phyloP scores from a whole-genome alignment of 2,888 invertebrate species.

The Liodrosophila aerea region DNA sequence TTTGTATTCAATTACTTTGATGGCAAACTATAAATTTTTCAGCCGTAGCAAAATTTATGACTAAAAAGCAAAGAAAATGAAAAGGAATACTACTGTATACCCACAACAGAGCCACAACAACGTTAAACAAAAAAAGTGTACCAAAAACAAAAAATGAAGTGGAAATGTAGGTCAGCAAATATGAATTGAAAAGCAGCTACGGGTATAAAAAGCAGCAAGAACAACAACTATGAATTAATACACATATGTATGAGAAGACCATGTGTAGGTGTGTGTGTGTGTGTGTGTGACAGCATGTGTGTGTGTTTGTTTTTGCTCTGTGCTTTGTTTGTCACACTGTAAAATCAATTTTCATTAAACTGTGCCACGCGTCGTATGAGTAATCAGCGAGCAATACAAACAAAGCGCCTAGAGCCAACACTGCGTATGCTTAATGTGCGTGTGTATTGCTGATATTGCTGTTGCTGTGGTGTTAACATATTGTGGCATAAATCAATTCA shows the following conservation, averaged over 20 bases:
- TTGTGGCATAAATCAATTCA: slow-evolving; percentile 63
- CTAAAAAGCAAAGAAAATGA: slow-evolving; percentile 19
- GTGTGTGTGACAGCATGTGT: slow-evolving; percentile 5
- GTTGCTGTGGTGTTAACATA: slow-evolving; percentile 40
- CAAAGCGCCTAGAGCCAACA: slow-evolving; percentile 26
- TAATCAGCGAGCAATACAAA: slow-evolving; percentile 65
- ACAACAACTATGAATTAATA: slow-evolving; percentile 33
- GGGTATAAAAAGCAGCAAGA: slow-evolving; percentile 20
- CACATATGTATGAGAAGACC: slow-evolving; percentile 22
- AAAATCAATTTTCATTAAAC: slow-evolving; percentile 76
- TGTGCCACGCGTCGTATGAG: slow-evolving; percentile 66
- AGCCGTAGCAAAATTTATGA: slow-evolving; percentile 42
- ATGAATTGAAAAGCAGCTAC: slow-evolving; percentile 59
- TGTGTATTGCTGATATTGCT: not conserved
- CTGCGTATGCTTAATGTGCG: slow-evolving; percentile 30
- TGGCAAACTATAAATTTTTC: slow-evolving; percentile 25
- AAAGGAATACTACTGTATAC: slow-evolving; percentile 11
- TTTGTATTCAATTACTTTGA: slow-evolving; percentile 45
- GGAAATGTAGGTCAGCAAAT: slow-evolving; percentile 66
- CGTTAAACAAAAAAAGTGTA: not conserved
- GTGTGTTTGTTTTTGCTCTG: slow-evolving; percentile 15
- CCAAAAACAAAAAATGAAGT: slow-evolving; percentile 10
- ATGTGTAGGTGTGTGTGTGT: slow-evolving; percentile 1
- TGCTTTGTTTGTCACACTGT: slow-evolving; percentile 60
- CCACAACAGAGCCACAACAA: slow-evolving; percentile 19